These are phyloP conservation scores for Acheta domesticus DNA, from an alignment of 2,888 invertebrate genomes.

Conservation along the genomic window DNA sequence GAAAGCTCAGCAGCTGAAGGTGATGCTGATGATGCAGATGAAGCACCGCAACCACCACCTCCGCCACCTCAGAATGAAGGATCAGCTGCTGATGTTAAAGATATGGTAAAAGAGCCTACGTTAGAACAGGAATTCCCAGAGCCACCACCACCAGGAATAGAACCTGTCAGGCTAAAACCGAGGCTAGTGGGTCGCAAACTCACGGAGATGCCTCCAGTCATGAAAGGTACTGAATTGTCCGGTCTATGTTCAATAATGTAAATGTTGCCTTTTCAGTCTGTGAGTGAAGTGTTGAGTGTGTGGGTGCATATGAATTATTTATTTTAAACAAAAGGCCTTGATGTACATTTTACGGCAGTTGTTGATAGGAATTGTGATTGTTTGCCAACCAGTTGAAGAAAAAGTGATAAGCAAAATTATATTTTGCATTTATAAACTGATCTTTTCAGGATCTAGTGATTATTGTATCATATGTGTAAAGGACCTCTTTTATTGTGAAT, in stretches of 20 bases:
- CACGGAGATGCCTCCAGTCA: conserved; percentile 66
- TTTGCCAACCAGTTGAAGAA: background rate
- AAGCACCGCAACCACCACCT: conserved; percentile 21
- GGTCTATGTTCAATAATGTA: conserved; percentile 86
- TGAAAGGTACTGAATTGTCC: conserved; percentile 74
- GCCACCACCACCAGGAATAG: conserved; percentile 54
- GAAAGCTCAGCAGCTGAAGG: conserved; percentile 41
- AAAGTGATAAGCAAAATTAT: conserved; percentile 3
- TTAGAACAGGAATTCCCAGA: conserved; percentile 43
- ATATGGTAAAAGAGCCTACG: conserved; percentile 24
- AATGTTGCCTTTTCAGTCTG: conserved; percentile 39
- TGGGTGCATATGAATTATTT: background rate
- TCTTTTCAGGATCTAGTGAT: conserved; percentile 3
- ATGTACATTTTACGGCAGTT: background rate
- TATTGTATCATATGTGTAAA: conserved; percentile 1
- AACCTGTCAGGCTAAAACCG: conserved; percentile 57
- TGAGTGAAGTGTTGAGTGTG: background rate
- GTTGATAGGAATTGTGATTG: background rate
- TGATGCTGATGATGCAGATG: conserved; percentile 27
- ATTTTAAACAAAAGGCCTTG: background rate
- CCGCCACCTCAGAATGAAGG: conserved; percentile 29
- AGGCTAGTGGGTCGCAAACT: conserved; percentile 62
- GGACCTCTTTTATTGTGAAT: background rate
- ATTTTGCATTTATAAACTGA: conserved; percentile 5
- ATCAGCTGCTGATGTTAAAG: conserved; percentile 20